phyloP scores from a whole-genome alignment of 2,113 vertebrate species.

The Oreochromis spilurus region DNA sequence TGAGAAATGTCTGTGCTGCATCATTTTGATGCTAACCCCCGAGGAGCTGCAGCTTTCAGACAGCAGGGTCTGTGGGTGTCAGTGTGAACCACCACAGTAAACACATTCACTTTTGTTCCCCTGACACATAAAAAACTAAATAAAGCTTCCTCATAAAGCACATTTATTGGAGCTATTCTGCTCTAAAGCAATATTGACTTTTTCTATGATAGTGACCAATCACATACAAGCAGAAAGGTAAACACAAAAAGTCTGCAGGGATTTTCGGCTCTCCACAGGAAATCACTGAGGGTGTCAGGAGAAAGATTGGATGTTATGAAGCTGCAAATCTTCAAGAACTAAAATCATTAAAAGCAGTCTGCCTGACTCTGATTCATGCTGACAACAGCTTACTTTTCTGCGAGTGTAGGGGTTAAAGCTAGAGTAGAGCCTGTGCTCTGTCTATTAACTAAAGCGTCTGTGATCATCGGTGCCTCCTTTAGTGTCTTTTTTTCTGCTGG shows the following conservation, averaged over 20 bases:
- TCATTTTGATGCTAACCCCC: background rate
- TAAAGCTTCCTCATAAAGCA: slow-evolving; percentile 6
- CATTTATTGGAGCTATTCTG: background rate
- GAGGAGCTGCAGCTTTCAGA: background rate
- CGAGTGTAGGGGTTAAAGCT: background rate
- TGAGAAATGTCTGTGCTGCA: background rate
- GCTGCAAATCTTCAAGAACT: background rate
- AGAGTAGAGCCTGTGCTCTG: background rate
- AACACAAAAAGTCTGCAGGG: background rate
- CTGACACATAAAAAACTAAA: background rate
- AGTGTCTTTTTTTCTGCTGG: background rate
- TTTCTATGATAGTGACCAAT: background rate
- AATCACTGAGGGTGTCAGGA: background rate
- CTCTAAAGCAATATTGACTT: background rate
- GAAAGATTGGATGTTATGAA: background rate
- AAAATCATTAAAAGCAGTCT: background rate
- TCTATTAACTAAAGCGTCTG: background rate
- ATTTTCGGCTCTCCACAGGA: background rate
- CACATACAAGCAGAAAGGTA: background rate
- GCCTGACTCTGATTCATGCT: background rate
- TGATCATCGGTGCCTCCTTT: background rate
- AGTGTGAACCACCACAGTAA: background rate
- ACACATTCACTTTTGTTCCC: background rate
- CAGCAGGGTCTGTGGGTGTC: background rate
- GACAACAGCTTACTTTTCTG: background rate